A percentile compares a stretch with the other conserved stretches of the same genome.
Evolutionary conservation across 2,888 invertebrate species (phyloP).

Genomic region (Hydraecia micacea): DNA sequence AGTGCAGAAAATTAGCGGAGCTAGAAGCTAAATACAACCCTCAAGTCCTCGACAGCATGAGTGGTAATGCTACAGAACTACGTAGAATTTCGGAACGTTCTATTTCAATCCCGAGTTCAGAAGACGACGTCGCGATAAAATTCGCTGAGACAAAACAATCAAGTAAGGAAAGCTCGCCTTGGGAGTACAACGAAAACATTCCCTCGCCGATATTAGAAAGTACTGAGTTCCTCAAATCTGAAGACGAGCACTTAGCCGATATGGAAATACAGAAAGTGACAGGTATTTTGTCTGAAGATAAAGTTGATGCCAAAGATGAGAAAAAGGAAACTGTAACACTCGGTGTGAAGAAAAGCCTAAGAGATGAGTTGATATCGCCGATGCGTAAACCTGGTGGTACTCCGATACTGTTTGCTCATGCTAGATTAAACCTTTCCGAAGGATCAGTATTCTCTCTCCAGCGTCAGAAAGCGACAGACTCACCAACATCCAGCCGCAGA

Average conservation of each 20-base stretch:
- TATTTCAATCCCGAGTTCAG: conserved; percentile 94
- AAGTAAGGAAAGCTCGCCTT: conserved; percentile 89
- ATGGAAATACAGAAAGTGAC: conserved; percentile 90
- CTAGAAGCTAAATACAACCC: conserved; percentile 92
- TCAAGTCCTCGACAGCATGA: conserved; percentile 91
- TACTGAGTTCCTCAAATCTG: conserved; percentile 91
- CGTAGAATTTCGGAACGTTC: conserved; percentile 93
- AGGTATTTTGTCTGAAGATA: conserved; percentile 83
- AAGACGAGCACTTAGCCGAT: conserved; percentile 90
- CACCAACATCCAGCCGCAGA: conserved; percentile 93
- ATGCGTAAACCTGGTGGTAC: conserved; percentile 94
- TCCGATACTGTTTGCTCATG: conserved; percentile 94
- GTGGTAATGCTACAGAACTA: conserved; percentile 92
- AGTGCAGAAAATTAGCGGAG: conserved; percentile 92
- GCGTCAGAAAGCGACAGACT: conserved; percentile 94
- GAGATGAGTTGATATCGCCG: conserved; percentile 93
- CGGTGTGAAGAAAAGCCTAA: conserved; percentile 88
- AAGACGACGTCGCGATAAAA: conserved; percentile 92
- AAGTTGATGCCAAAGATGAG: conserved; percentile 76
- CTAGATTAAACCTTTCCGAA: conserved; percentile 95
- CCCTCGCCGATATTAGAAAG: conserved; percentile 92
- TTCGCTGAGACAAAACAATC: conserved; percentile 87
- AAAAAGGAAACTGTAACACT: conserved; percentile 79
- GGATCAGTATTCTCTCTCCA: conserved; percentile 95
- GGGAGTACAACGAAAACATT: conserved; percentile 92